Base-by-base conservation (phyloP, 2,797 vertebrate species). In the Kryptolebias ocellatus region DNA sequence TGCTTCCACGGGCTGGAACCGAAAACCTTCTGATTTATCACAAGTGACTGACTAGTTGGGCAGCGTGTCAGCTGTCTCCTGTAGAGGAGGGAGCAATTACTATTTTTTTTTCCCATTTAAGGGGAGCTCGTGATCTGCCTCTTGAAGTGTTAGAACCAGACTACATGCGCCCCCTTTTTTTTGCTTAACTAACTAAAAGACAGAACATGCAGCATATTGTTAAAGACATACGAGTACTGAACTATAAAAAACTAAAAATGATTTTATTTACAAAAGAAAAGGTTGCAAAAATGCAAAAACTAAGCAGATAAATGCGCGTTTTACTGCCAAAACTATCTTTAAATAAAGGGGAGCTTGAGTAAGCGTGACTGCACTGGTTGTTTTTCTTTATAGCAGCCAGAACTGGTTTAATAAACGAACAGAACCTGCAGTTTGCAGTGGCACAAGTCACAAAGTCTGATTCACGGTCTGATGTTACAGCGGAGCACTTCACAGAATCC, bases 1-100 rank as follows among this genome's bases (percentile, higher is more conserved):
- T 69, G 63, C 51, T 59, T 12, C 2, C 44, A 14, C 10, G 39
- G 53, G 49, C 60, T 63, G 28, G 51, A 15, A 52, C 61, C 18
- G 12, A 67, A 72, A 67, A 70, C 78, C 66, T 81, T 46, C 9
- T 56, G 56, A 70, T 61, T 46, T 74, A 65, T 1, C 14, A 60
- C 57, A 45, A 72, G 72, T 76, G 39, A 51, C 29, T 17, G 5
- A 17, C 53, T 34, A 70, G 4, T 4, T 2, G 9, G 37, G 17
- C 45, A n/a, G 49, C 28, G 6, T 54, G 73, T 15, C 44, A 59
- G 34, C 57, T 46, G 31, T 49, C 51, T 67, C 55, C 53, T 27
- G 20, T n/a, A 11, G 17, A 11, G 50, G 62, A 68, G 34, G 27
- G 2, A 24, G 5, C 20, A 80, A 72, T 77, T 80, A 63, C 37